Evolutionary conservation across 2,888 invertebrate genomes (phyloP), one percentile per base, ranked within the genome.

Genomic region (Ypsolopha sequella): DNA sequence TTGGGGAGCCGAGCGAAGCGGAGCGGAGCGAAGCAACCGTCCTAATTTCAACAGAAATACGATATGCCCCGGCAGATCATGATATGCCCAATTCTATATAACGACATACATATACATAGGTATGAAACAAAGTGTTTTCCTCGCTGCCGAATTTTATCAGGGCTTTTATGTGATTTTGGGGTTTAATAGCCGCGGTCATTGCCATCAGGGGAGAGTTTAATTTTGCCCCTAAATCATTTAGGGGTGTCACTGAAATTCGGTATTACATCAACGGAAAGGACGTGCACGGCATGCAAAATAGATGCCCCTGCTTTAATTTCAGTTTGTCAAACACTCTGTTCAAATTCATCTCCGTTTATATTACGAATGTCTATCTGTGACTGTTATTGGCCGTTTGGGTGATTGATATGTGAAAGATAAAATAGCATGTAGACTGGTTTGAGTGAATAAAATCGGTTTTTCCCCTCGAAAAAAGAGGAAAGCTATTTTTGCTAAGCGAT

Each of bases 181-280:
- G 38, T 38, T 44, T 41, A 54, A 48, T 51, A 39, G 51, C 53
- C 51, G 51, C 46, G 55, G 48, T 49, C 41, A 51, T 51, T 54
- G 49, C 41, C 52, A 50, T 52, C 53, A 36, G 55, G 58, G 64
- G 60, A 63, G 62, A 62, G 66, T 66, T 66, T 62, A 68, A 70
- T 68, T 67, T 63, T 56, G 58, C 56, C 63, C 62, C 64, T 70
- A 72, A 76, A 74, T 73, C 72, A 67, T 64, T 64, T 68, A 60
- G 61, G 63, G 47, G 47, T 36, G 47, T 36, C 47, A 47, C 36
- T 36, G 47, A 47, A 47, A 36, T 47, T 47, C 2, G 11, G 8
- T 8, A 14, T 14, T 13, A n/a, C 43, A 43, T 43, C 13, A 43
- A 13, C 14, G 43, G 6, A 43, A 14, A 13, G 43, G 24, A 43